Percentiles rank a stretch among this genome's conserved stretches.
Conservation (phyloP, 1,140 invertebrate genomes). For the Aphis gossypii region DNA sequence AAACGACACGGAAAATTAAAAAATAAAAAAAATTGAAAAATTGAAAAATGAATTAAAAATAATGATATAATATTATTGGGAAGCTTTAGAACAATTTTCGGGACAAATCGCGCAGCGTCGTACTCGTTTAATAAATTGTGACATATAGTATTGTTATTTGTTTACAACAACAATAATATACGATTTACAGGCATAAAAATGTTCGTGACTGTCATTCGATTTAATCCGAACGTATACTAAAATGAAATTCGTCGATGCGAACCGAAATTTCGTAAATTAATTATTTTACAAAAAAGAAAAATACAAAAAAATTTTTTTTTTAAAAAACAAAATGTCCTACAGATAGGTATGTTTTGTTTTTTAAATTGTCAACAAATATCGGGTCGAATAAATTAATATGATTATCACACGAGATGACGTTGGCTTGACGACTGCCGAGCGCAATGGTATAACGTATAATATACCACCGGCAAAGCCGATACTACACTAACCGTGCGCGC, state of each 20-base stretch:
- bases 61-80: background rate
- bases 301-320: too few relatives aligned
- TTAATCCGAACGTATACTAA: too few relatives aligned
- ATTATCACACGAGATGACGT: background rate
- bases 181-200: background rate
- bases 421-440: background rate
- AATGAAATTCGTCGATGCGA: too few relatives aligned
- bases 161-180: background rate
- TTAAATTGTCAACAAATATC: background rate
- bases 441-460: background rate
- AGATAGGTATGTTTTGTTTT: too few relatives aligned
- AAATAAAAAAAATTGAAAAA: background rate
- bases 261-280: too few relatives aligned
- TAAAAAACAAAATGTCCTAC: too few relatives aligned
- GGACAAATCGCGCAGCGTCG: background rate
- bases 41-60: background rate
- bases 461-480: slow-evolving; percentile 27
- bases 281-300: too few relatives aligned
- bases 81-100: background rate
- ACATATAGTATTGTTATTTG: background rate
- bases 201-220: background rate
- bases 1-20: background rate
- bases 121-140: background rate
- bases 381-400: background rate
- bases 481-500: background rate